phyloP scores from a whole-genome alignment of 2,888 invertebrate genomes.

The Lithosia quadra region DNA sequence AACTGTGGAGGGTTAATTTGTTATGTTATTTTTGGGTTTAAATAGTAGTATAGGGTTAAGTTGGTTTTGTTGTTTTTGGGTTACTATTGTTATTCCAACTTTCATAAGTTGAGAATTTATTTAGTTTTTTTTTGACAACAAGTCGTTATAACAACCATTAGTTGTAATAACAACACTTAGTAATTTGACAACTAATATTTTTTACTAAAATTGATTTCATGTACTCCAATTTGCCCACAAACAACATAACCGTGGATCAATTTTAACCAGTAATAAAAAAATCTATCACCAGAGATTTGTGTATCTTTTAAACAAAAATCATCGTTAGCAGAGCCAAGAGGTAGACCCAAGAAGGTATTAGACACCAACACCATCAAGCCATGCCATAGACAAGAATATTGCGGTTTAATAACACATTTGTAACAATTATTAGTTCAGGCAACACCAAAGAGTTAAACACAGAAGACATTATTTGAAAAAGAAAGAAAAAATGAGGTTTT shows the following conservation, averaged over 20 bases:
- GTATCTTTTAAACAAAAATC: conserved; percentile 5
- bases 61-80: conserved; percentile 11
- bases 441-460: conserved; percentile 27
- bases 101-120: no score
- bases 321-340: conserved; percentile 23
- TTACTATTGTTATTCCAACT: no score
- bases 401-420: neutral
- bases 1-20: conserved; percentile 63
- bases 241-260: neutral
- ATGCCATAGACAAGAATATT: conserved; percentile 50
- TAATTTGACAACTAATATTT: no score
- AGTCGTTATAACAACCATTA: neutral
- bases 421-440: conserved; percentile 26
- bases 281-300: neutral
- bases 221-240: neutral
- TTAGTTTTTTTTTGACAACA: no score
- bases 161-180: neutral
- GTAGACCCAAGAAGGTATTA: conserved; percentile 31
- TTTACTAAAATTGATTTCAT: neutral
- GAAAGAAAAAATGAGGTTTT: conserved; percentile 8
- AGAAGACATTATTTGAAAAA: conserved; percentile 17
- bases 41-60: conserved; percentile 18
- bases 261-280: neutral
- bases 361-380: conserved; percentile 67
- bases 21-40: conserved; percentile 26